Evolutionary conservation across 2,888 invertebrate species (phyloP).

Genomic region (Antheraea assamensis): DNA sequence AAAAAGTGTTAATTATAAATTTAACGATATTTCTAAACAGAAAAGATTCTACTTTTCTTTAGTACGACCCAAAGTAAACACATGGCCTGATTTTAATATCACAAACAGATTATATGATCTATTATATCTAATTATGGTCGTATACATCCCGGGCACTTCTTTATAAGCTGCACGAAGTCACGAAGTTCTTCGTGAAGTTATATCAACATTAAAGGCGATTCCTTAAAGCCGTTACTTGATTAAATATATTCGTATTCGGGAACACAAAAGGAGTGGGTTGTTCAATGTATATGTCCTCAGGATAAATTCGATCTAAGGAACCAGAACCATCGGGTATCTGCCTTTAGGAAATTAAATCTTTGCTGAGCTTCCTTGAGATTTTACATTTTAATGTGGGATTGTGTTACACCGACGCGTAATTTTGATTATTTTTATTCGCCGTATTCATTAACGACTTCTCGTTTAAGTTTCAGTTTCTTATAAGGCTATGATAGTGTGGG

Average conservation of each 20-base stretch:
- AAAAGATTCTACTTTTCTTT: too few relatives aligned
- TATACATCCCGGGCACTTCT: background rate
- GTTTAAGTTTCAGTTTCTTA: background rate
- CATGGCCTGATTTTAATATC: too few relatives aligned
- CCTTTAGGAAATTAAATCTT: conserved; percentile 73
- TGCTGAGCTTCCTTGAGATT: conserved; percentile 48
- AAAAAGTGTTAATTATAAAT: too few relatives aligned
- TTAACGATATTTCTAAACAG: too few relatives aligned
- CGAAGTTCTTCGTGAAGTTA: background rate
- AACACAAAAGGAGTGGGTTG: background rate
- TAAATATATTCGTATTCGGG: background rate
- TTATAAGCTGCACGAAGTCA: background rate
- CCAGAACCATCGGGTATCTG: conserved; percentile 30
- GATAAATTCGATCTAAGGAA: background rate
- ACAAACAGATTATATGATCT: too few relatives aligned
- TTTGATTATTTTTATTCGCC: background rate
- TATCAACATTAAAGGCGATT: background rate
- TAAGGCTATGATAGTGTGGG: too few relatives aligned
- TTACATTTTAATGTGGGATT: conserved; percentile 61
- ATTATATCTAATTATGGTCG: too few relatives aligned
- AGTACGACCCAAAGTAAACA: too few relatives aligned
- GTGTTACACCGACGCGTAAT: conserved; percentile 44
- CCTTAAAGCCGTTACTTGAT: background rate
- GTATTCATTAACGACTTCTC: background rate
- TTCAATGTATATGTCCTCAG: conserved; percentile 2